Evolutionary conservation across 1,140 invertebrate genomes (phyloP).

Genomic region (Plodia interpunctella): DNA sequence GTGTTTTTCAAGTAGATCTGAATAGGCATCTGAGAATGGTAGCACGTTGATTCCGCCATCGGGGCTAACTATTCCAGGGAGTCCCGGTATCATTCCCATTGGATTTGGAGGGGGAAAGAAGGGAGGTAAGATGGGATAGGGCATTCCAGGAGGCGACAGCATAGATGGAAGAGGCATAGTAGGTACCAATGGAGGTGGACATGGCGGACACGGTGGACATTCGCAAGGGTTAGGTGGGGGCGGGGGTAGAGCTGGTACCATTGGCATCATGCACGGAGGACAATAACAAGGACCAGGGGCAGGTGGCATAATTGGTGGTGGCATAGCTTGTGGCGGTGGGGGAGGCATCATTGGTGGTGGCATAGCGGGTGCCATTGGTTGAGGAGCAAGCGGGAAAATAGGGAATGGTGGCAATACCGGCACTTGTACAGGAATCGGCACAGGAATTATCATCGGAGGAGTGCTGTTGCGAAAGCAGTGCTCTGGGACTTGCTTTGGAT

Average conservation of each 20-base stretch:
- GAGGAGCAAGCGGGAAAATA: too few relatives aligned
- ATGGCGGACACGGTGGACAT: too few relatives aligned
- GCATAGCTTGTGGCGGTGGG: slow-evolving; percentile 5
- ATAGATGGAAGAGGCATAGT: background rate
- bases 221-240: slow-evolving; percentile 15
- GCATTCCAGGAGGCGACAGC: slow-evolving; percentile 5
- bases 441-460: slow-evolving; percentile 20
- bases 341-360: slow-evolving; percentile 7
- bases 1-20: slow-evolving; percentile 55
- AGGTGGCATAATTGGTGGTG: slow-evolving; percentile 6
- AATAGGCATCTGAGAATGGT: slow-evolving; percentile 59
- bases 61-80: slow-evolving; percentile 47
- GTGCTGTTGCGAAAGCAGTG: slow-evolving; percentile 9
- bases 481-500: slow-evolving; percentile 10
- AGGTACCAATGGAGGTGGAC: background rate
- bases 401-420: background rate
- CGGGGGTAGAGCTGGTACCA: slow-evolving; percentile 9
- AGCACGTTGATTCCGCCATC: slow-evolving; percentile 62
- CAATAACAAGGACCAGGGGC: background rate
- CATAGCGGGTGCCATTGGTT: background rate
- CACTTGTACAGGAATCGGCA: slow-evolving; percentile 16
- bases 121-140: slow-evolving; percentile 18
- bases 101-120: slow-evolving; percentile 19
- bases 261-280: too few relatives aligned
- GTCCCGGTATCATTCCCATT: slow-evolving; percentile 49